phyloP scores from a whole-genome alignment of 2,888 invertebrate species.

The Hydrotaea cyrtoneurina region DNA sequence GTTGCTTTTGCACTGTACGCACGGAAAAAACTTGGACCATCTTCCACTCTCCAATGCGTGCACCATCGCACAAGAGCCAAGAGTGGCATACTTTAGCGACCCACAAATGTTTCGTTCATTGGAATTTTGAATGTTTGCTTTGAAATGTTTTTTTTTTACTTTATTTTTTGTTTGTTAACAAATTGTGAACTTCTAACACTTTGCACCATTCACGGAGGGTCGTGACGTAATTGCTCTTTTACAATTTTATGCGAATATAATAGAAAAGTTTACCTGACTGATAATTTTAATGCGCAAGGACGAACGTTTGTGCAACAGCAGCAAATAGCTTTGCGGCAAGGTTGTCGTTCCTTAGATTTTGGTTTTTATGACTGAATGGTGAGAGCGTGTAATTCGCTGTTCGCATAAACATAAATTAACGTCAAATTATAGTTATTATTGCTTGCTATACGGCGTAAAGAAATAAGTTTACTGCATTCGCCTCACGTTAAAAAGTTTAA shows the following conservation, averaged over 20 bases:
- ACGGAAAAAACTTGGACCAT: neutral
- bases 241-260: neutral
- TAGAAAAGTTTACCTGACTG: conserved; percentile 14
- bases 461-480: conserved; percentile 7
- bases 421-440: conserved; percentile 52
- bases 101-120: neutral
- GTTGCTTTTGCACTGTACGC: conserved; percentile 5
- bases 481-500: conserved; percentile 16
- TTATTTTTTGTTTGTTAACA: conserved; percentile 23
- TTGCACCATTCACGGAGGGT: neutral
- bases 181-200: conserved; percentile 43
- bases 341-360: neutral
- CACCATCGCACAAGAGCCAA: neutral
- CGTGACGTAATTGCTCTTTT: conserved; percentile 27
- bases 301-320: neutral
- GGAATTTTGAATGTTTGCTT: neutral
- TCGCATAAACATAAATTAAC: conserved; percentile 54
- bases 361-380: neutral
- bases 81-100: neutral
- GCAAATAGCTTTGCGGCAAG: neutral
- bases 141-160: neutral
- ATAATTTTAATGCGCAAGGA: neutral
- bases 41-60: neutral
- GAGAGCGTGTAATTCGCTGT: conserved; percentile 22
- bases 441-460: neutral